phyloP scores from a whole-genome alignment of 2,888 invertebrate genomes.

The Drosophila antonietae region DNA sequence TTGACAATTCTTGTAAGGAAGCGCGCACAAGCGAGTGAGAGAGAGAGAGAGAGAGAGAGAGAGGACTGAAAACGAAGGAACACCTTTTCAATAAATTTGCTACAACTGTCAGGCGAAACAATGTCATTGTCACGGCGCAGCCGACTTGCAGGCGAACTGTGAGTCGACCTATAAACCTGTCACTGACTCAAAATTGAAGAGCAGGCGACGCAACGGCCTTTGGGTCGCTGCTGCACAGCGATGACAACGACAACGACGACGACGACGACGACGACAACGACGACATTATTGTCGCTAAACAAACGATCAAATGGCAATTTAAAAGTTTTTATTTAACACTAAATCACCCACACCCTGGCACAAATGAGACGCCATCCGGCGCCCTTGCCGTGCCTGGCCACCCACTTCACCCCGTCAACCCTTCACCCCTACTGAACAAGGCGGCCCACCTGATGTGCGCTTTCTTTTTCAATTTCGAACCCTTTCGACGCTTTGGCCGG shows the following conservation, averaged over 20 bases:
- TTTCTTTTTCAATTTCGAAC: slow-evolving; percentile 77
- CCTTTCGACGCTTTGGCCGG: slow-evolving; percentile 51
- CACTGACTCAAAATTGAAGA: slow-evolving; percentile 47
- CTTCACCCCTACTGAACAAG: too few species aligned
- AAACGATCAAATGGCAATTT: slow-evolving; percentile 84
- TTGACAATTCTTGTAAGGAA: slow-evolving; percentile 65
- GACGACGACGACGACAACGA: slow-evolving; percentile 56
- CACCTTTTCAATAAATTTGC: slow-evolving; percentile 81
- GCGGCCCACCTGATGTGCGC: slow-evolving; percentile 62
- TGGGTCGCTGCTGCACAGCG: slow-evolving; percentile 32
- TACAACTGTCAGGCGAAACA: slow-evolving; percentile 79
- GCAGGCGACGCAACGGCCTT: slow-evolving; percentile 43
- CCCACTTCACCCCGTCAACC: slow-evolving; percentile 34
- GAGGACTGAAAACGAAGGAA: slow-evolving; percentile 54
- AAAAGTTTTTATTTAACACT: slow-evolving; percentile 82
- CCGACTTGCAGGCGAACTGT: slow-evolving; percentile 40
- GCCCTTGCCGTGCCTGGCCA: background rate
- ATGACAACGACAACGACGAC: slow-evolving; percentile 18
- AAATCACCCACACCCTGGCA: slow-evolving; percentile 74
- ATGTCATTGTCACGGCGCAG: slow-evolving; percentile 77
- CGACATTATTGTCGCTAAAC: slow-evolving; percentile 83
- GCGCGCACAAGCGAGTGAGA: slow-evolving; percentile 4
- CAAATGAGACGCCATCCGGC: slow-evolving; percentile 48
- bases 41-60: slow-evolving; percentile 4
- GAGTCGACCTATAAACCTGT: slow-evolving; percentile 77